These are phyloP conservation scores for Danio aesculapii DNA, from an alignment of 2,797 vertebrate genomes.

Conservation along the genomic window DNA sequence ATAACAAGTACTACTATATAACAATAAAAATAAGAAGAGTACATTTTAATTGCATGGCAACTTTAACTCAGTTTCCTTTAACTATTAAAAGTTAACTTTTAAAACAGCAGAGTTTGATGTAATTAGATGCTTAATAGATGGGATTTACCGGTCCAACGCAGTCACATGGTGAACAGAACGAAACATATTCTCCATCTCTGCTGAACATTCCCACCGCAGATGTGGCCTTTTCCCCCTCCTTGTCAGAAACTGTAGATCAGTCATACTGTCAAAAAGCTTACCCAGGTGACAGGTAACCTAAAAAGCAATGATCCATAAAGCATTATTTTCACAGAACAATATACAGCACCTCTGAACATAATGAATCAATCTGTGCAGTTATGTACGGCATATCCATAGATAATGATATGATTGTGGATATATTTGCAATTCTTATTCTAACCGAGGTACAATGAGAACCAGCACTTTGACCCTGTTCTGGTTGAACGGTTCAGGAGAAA, in stretches of 20 bases:
- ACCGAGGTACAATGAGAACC: constrained; percentile 49
- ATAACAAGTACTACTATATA: too few species aligned
- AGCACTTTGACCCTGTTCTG: constrained; percentile 48
- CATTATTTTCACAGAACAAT: constrained; percentile 38
- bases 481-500: constrained; percentile 42
- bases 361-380: constrained; percentile 5
- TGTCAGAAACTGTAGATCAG: constrained; percentile 79
- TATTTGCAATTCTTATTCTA: constrained; percentile 54
- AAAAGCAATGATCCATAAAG: constrained; percentile 54
- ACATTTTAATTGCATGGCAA: too few species aligned
- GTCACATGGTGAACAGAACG: constrained; percentile 72
- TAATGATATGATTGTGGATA: constrained; percentile 55
- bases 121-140: neutral
- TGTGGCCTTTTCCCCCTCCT: constrained; percentile 65
- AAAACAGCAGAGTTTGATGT: neutral
- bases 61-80: neutral
- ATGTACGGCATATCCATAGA: constrained; percentile 41
- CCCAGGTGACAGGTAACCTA: constrained; percentile 82
- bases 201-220: constrained; percentile 82
- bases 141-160: constrained; percentile 79
- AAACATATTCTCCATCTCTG: constrained; percentile 82
- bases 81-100: neutral
- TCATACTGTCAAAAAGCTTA: constrained; percentile 84
- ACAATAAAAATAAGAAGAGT: too few species aligned
- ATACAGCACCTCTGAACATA: constrained; percentile 14